A percentile compares a stretch with the other conserved stretches of the same genome.
phyloP scores from a whole-genome alignment of 2,888 invertebrate species.

The Yponomeuta sedellus region DNA sequence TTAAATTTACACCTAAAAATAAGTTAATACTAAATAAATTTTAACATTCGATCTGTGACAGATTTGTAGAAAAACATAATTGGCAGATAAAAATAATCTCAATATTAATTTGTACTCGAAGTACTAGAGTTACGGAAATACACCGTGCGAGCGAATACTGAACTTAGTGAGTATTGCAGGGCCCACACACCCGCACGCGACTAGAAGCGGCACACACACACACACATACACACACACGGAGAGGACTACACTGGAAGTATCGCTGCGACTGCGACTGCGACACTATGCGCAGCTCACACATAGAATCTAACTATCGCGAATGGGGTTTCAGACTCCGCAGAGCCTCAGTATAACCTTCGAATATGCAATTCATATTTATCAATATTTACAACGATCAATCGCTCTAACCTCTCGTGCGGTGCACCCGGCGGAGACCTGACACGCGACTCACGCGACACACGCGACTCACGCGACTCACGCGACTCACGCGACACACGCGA shows the following conservation, averaged over 20 bases:
- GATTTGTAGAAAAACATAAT: slow-evolving; percentile 1
- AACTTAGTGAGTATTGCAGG: slow-evolving; percentile 21
- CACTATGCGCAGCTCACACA: slow-evolving; percentile 27
- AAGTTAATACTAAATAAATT: slow-evolving; percentile 16
- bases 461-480: no score
- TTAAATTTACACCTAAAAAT: slow-evolving; percentile 13
- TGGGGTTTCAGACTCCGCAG: slow-evolving; percentile 43
- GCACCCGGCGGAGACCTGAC: neutral
- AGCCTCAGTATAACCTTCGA: slow-evolving; percentile 21
- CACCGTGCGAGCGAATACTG: neutral
- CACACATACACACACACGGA: slow-evolving; percentile 23
- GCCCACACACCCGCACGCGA: slow-evolving; percentile 18
- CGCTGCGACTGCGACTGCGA: slow-evolving; percentile 27
- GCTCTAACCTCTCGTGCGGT: slow-evolving; percentile 30
- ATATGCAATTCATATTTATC: slow-evolving; percentile 23
- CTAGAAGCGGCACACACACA: slow-evolving; percentile 15
- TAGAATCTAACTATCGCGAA: slow-evolving; percentile 33
- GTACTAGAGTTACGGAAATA: neutral
- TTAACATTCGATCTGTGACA: slow-evolving; percentile 6
- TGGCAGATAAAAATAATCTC: neutral
- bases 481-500: no score
- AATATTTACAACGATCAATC: slow-evolving; percentile 54
- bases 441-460: no score
- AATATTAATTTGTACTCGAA: neutral
- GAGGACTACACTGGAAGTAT: slow-evolving; percentile 20